A percentile compares a stretch with the other conserved stretches of the same genome.
Conservation (phyloP, 1,140 invertebrate species). For the Formica exsecta region DNA sequence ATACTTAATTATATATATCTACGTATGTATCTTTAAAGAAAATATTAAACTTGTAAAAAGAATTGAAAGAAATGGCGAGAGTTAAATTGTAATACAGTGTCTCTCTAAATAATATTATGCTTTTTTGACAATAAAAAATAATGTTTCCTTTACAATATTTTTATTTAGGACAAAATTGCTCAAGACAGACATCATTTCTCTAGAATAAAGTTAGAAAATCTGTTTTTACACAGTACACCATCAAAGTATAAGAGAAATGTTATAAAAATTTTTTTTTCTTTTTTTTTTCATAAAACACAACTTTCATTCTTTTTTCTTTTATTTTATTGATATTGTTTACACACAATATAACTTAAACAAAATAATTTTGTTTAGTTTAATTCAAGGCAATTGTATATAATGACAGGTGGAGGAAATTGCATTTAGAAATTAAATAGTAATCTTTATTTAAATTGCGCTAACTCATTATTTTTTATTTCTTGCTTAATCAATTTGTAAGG, state of each 20-base stretch:
- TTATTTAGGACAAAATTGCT: background rate
- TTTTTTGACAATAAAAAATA: too few species aligned
- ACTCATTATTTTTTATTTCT: constrained; percentile 70
- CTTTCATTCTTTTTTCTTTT: constrained; percentile 79
- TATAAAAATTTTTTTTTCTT: constrained; percentile 26
- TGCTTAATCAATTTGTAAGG: constrained; percentile 70
- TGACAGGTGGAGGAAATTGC: constrained; percentile 71
- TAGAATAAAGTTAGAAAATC: constrained; percentile 31
- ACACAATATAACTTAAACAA: constrained; percentile 73
- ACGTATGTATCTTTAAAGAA: constrained; percentile 30
- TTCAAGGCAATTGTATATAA: constrained; percentile 65
- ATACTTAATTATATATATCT: too few species aligned
- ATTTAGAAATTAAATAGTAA: constrained; percentile 76
- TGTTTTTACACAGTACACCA: constrained; percentile 36
- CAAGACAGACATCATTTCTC: background rate
- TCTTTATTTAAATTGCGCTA: constrained; percentile 75
- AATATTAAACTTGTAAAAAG: background rate
- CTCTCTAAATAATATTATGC: background rate
- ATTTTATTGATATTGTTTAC: constrained; percentile 74
- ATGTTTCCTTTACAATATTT: background rate
- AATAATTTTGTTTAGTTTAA: constrained; percentile 72
- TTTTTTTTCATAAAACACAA: constrained; percentile 79
- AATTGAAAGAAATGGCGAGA: background rate
- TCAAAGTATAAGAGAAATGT: constrained; percentile 29
- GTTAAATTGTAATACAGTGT: background rate